Conservation (phyloP, 1,140 invertebrate species). For the Pachypsylla venusta region DNA sequence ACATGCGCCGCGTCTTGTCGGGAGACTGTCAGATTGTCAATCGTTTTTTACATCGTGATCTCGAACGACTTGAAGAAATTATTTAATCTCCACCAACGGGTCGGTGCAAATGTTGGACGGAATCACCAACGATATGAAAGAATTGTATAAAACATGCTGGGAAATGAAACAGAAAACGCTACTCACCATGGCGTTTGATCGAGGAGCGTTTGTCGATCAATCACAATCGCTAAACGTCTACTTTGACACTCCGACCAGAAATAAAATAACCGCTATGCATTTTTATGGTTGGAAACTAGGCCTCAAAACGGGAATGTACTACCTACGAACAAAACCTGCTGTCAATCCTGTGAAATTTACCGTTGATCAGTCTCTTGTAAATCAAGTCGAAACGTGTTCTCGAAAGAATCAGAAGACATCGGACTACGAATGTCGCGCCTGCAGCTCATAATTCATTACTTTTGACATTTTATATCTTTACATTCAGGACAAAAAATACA, state of each 20-base stretch:
- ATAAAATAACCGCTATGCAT: constrained; percentile 54
- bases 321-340: constrained; percentile 50
- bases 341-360: constrained; percentile 56
- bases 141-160: constrained; percentile 59
- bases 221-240: constrained; percentile 56
- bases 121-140: constrained; percentile 46
- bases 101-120: constrained; percentile 45
- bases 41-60: constrained; percentile 48
- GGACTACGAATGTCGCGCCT: too few relatives aligned
- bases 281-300: constrained; percentile 56
- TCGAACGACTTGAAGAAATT: constrained; percentile 45
- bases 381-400: too few relatives aligned
- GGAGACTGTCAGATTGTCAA: constrained; percentile 62
- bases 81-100: constrained; percentile 43
- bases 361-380: constrained; percentile 33
- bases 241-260: constrained; percentile 48
- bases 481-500: too few relatives aligned
- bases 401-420: too few relatives aligned
- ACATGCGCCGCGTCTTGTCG: constrained; percentile 46
- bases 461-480: background rate
- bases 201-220: constrained; percentile 58
- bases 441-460: background rate
- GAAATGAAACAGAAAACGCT: constrained; percentile 53
- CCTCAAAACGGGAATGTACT: constrained; percentile 63
- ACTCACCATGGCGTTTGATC: constrained; percentile 56